Conservation (phyloP, 1,140 invertebrate genomes). For the Homarus americanus region DNA sequence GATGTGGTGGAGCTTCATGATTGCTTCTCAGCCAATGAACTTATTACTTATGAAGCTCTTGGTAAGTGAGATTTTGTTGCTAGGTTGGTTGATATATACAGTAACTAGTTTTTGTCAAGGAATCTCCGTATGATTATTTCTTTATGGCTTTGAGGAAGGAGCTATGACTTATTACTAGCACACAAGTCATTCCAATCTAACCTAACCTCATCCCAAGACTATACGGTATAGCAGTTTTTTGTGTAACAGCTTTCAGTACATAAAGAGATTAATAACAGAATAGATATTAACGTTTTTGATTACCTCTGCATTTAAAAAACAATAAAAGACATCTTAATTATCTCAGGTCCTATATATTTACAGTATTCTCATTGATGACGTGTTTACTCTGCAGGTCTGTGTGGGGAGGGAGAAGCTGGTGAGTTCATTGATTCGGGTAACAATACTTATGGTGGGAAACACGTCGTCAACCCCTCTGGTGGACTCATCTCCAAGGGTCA, state of each 20-base stretch:
- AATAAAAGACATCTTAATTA: no score
- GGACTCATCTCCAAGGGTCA: slow-evolving; percentile 99
- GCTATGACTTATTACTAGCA: no score
- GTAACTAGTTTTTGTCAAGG: no score
- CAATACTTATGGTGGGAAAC: slow-evolving; percentile 98
- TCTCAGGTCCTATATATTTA: slow-evolving; percentile 7
- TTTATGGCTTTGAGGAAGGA: neutral
- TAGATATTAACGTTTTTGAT: no score
- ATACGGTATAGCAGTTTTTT: no score
- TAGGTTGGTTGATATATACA: no score
- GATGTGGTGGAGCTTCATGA: slow-evolving; percentile 99
- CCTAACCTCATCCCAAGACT: no score
- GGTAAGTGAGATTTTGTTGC: slow-evolving; percentile 79
- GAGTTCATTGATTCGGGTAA: slow-evolving; percentile 94
- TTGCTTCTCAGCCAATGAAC: slow-evolving; percentile 98
- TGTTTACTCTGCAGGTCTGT: slow-evolving; percentile 83
- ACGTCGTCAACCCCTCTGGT: slow-evolving; percentile 98
- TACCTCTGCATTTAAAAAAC: no score
- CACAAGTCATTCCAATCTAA: no score
- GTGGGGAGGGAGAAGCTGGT: slow-evolving; percentile 92
- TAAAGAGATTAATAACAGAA: no score
- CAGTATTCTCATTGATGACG: neutral
- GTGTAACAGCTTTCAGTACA: no score
- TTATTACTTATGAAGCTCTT: slow-evolving; percentile 98
- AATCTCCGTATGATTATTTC: no score